A percentile compares a stretch with the other conserved stretches of the same genome.
These are phyloP conservation scores for Pammene aurita DNA, from an alignment of 2,888 invertebrate genomes.

Conservation along the genomic window DNA sequence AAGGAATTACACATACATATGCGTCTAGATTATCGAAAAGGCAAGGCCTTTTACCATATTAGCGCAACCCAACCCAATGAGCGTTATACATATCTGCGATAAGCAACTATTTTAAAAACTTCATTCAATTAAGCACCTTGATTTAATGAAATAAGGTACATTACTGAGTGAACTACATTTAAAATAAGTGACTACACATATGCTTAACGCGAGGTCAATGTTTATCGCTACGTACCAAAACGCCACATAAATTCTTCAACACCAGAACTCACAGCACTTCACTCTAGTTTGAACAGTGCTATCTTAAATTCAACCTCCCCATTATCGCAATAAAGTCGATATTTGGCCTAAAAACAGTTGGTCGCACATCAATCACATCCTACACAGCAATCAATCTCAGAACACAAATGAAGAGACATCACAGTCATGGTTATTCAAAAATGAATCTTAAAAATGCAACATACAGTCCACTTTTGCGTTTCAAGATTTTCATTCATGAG, in stretches of 20 bases:
- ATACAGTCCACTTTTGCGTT: background rate
- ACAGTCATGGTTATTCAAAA: slow-evolving; percentile 15
- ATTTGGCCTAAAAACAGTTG: slow-evolving; percentile 28
- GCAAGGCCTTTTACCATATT: slow-evolving; percentile 14
- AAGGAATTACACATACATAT: background rate
- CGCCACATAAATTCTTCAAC: slow-evolving; percentile 8
- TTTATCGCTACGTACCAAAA: background rate
- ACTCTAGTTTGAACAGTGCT: background rate
- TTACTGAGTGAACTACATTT: background rate
- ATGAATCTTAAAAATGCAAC: background rate
- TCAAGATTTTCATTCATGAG: slow-evolving; percentile 5
- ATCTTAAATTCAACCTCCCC: slow-evolving; percentile 1
- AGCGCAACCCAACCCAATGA: background rate
- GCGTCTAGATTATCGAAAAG: slow-evolving; percentile 21
- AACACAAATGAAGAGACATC: background rate
- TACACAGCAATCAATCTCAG: slow-evolving; percentile 10
- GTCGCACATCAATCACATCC: slow-evolving; percentile 16
- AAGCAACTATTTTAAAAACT: background rate
- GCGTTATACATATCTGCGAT: background rate
- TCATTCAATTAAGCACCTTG: slow-evolving; percentile 5
- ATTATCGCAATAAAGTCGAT: slow-evolving; percentile 19
- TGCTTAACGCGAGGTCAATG: background rate
- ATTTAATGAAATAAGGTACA: background rate
- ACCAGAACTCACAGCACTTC: background rate
- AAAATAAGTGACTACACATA: background rate